phyloP scores from a whole-genome alignment of 2,797 vertebrate species.

The Gambelia wislizenii region DNA sequence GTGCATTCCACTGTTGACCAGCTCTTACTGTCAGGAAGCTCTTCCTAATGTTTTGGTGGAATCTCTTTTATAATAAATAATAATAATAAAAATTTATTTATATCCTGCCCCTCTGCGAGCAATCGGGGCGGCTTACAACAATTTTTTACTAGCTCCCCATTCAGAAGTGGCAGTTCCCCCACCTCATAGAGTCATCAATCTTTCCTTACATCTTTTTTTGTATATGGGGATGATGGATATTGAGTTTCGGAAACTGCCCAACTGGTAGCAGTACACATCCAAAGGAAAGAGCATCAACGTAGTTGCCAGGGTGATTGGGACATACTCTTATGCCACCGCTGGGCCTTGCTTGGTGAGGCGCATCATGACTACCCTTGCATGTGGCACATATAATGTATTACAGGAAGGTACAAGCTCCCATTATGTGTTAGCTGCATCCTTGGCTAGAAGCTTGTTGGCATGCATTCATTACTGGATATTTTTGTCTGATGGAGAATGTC shows the following conservation, averaged over 20 bases:
- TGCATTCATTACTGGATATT: too few relatives aligned
- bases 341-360: background rate
- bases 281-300: background rate
- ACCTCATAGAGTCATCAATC: background rate
- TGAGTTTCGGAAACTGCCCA: too few relatives aligned
- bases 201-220: background rate
- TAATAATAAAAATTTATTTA: too few relatives aligned
- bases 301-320: too few relatives aligned
- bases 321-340: background rate
- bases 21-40: too few relatives aligned
- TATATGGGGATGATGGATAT: background rate
- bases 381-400: background rate
- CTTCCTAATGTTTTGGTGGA: too few relatives aligned
- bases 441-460: background rate
- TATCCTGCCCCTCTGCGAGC: too few relatives aligned
- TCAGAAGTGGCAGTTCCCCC: background rate
- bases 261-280: background rate
- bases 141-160: background rate
- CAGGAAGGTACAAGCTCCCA: background rate
- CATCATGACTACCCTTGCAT: background rate
- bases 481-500: too few relatives aligned
- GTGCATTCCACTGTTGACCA: too few relatives aligned
- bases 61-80: too few relatives aligned
- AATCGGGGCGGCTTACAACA: too few relatives aligned
- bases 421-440: background rate